phyloP scores from a whole-genome alignment of 2,888 invertebrate species.

The Rambutsinella grinnellia region DNA sequence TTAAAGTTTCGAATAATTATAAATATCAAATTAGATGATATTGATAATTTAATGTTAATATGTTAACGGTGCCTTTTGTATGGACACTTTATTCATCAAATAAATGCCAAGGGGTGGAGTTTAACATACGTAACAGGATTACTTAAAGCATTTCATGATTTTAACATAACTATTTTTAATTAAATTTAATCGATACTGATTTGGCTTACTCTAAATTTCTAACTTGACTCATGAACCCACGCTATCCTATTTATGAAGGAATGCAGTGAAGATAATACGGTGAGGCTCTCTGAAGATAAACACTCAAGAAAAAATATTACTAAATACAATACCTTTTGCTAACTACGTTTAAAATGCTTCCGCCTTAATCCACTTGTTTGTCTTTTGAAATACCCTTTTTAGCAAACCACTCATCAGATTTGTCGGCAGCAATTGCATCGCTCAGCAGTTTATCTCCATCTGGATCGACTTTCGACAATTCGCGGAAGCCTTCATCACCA shows the following conservation, averaged over 20 bases:
- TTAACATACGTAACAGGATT: too few relatives aligned
- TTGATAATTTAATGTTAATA: too few relatives aligned
- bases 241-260: not conserved
- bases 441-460: conserved; percentile 84
- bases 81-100: too few relatives aligned
- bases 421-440: conserved; percentile 80
- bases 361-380: conserved; percentile 20
- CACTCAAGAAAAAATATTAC: too few relatives aligned
- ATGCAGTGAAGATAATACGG: not conserved
- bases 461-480: conserved; percentile 88
- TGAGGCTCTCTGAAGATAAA: too few relatives aligned
- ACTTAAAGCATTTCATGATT: too few relatives aligned
- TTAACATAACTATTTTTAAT: too few relatives aligned
- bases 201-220: not conserved
- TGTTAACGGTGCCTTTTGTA: too few relatives aligned
- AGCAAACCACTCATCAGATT: conserved; percentile 71
- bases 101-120: too few relatives aligned
- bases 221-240: not conserved
- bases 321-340: not conserved
- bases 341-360: not conserved
- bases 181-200: too few relatives aligned
- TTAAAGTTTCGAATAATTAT: too few relatives aligned
- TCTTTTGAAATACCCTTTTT: conserved; percentile 38
- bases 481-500: conserved; percentile 92
- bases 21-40: too few relatives aligned